These are phyloP conservation scores for Gorsachius goisagi DNA, from an alignment of 2,113 vertebrate species.

Conservation along the genomic window DNA sequence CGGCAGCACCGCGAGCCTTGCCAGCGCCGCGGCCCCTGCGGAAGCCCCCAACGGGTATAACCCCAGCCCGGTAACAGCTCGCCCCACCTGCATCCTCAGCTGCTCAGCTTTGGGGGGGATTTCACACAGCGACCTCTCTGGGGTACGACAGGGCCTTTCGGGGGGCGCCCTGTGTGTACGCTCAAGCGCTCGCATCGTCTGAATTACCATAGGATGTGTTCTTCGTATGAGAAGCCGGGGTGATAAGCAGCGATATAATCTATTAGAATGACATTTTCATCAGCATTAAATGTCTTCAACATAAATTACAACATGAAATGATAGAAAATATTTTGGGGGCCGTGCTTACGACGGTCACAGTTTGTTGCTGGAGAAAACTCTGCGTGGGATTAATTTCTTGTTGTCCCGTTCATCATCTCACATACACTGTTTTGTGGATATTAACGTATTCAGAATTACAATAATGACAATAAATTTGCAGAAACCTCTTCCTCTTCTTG, in stretches of 20 bases:
- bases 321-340: neutral
- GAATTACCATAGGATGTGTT: neutral
- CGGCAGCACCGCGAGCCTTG: fast-evolving
- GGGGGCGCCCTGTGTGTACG: neutral
- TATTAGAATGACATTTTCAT: neutral
- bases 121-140: neutral
- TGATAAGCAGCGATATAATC: neutral
- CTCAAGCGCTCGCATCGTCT: neutral
- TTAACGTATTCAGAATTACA: neutral
- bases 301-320: neutral
- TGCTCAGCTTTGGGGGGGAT: neutral
- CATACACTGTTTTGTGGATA: neutral
- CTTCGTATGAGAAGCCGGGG: neutral
- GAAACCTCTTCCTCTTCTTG: neutral
- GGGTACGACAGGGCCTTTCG: fast-evolving
- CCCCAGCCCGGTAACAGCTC: fast-evolving
- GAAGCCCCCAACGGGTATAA: neutral
- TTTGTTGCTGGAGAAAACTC: neutral
- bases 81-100: neutral
- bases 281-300: neutral
- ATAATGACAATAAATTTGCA: neutral
- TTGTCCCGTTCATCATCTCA: neutral
- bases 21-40: neutral
- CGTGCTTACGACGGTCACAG: neutral
- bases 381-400: neutral